Evolutionary conservation across 2,113 vertebrate genomes (phyloP), one percentile per base, ranked within the genome.

Genomic region (Scomber colias): DNA sequence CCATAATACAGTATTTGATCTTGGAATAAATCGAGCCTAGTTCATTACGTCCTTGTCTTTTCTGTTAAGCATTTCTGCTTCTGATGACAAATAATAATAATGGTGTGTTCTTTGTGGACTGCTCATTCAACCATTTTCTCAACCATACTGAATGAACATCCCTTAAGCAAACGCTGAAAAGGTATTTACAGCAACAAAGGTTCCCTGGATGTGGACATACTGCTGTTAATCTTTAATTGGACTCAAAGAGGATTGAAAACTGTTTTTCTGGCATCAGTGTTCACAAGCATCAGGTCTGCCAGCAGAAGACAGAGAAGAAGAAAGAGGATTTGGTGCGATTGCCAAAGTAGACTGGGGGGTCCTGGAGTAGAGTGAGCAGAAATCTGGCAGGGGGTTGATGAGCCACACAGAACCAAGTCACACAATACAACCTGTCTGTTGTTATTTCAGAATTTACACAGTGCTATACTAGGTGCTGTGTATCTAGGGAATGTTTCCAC

Each of bases 161-260:
- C 51, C 31, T 24, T 35, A 50, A 74, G 77, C 46, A 86, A 79
- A 84, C 65, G 48, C 83, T 74, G 68, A 79, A 59, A 82, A 79
- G 67, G 71, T 67, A 77, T 82, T 87, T 81, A 48, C 57, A 79
- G 63, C 4, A 12, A 60, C 24, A 81, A 83, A 79, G 75, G 74
- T 62, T 71, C 63, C 78, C 35, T 75, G 65, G 82, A 15, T 50
- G 72, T 49, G 45, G 62, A 77, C 24, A 44, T 56, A 45, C 62
- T 69, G 72, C 79, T 67, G 82, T 68, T 86, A 79, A 87, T 89
- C 92, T 90, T 77, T 79, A 89, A 91, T 90, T 93, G 79, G 84
- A 86, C 72, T 82, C 56, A 79, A 85, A 88, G 74, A 71, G 82
- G 82, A 80, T 86, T 90, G 82, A 64, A 81, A 86, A 72, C 45